Conservation (phyloP, 2,797 vertebrate species). For the Darevskia mixta region DNA sequence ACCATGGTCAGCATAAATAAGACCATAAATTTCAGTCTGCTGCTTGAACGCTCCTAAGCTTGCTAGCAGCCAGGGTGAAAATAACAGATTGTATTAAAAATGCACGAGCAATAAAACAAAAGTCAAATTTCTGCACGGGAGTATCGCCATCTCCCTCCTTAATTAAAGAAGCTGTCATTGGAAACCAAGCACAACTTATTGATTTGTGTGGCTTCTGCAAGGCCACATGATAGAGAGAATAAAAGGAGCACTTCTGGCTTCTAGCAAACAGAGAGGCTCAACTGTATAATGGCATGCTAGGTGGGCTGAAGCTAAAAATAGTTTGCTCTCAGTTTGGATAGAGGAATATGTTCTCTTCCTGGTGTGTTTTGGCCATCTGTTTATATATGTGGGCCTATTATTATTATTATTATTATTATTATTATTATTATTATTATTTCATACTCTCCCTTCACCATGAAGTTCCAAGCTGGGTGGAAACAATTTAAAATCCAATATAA, state of each 20-base stretch:
- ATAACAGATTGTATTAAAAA: constrained; percentile 27
- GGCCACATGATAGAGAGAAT: neutral
- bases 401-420: neutral
- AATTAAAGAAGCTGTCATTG: constrained; percentile 33
- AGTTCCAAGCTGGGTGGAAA: no score
- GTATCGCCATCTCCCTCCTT: neutral
- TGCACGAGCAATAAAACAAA: constrained; percentile 12
- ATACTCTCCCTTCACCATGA: neutral
- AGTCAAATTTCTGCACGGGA: neutral
- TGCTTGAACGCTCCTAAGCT: constrained; percentile 7
- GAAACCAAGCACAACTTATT: constrained; percentile 9
- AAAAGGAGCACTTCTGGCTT: constrained; percentile 3
- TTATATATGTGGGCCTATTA: neutral
- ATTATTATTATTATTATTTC: neutral
- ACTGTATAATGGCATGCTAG: neutral
- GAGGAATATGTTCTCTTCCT: neutral
- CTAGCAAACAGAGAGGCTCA: neutral
- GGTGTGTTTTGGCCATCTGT: neutral
- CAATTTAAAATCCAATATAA: no score
- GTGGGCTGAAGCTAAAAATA: neutral
- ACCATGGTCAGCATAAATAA: constrained; percentile 53
- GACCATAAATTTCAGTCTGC: constrained; percentile 28
- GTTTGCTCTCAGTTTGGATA: neutral
- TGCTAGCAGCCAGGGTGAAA: neutral
- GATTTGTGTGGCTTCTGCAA: neutral